These are phyloP conservation scores for Himalopsyche japonica DNA, from an alignment of 2,888 invertebrate genomes.

Conservation along the genomic window DNA sequence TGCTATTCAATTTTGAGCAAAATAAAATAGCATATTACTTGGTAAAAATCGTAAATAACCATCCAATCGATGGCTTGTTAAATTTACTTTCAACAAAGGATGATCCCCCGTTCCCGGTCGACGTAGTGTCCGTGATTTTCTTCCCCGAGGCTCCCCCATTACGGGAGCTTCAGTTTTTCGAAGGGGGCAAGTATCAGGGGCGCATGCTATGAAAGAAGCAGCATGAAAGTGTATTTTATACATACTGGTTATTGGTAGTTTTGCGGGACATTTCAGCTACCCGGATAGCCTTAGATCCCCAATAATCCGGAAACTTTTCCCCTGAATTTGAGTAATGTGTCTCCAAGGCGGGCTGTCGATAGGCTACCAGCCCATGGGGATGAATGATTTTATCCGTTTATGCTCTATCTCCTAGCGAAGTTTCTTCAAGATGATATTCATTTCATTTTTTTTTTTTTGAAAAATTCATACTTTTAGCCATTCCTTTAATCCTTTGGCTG, in stretches of 20 bases:
- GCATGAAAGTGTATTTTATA: not conserved
- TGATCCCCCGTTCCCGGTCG: slow-evolving; percentile 3
- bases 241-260: not conserved
- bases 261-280: slow-evolving; percentile 4
- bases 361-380: not conserved
- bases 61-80: not conserved
- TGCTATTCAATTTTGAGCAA: no score
- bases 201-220: not conserved
- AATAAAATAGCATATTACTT: not conserved
- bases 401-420: not conserved
- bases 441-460: no score
- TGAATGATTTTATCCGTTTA: not conserved
- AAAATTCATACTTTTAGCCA: no score
- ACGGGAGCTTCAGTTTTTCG: not conserved
- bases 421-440: no score
- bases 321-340: slow-evolving; percentile 29
- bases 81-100: slow-evolving; percentile 16
- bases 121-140: slow-evolving; percentile 20
- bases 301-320: slow-evolving; percentile 30
- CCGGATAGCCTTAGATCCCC: slow-evolving; percentile 1
- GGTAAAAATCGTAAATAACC: not conserved
- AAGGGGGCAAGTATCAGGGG: not conserved
- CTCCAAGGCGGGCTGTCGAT: slow-evolving; percentile 25
- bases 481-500: no score
- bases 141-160: slow-evolving; percentile 10